Evolutionary conservation across 2,888 invertebrate species (phyloP).

Genomic region (Drosophila incognita): DNA sequence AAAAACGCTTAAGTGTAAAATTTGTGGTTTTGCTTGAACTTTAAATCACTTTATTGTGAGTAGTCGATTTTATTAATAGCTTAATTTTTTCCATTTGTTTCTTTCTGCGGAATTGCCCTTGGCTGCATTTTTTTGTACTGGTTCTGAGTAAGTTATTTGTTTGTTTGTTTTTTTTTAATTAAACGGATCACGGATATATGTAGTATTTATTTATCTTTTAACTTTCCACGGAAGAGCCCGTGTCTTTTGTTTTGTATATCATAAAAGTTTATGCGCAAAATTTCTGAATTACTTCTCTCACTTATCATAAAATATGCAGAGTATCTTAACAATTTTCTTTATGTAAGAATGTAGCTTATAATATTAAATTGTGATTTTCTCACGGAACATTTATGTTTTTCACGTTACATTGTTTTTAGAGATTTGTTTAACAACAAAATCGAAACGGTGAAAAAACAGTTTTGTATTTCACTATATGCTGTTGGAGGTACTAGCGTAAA

Average conservation of each 20-base stretch:
- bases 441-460: background rate
- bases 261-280: background rate
- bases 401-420: background rate
- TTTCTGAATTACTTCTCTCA: background rate
- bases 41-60: background rate
- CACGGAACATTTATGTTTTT: background rate
- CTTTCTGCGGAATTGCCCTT: background rate
- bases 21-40: background rate
- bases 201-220: background rate
- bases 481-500: constrained; percentile 5
- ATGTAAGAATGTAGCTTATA: background rate
- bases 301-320: background rate
- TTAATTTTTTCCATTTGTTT: background rate
- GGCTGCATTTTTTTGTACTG: background rate
- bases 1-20: too few species aligned
- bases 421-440: background rate
- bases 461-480: background rate
- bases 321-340: too few species aligned
- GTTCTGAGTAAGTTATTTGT: background rate
- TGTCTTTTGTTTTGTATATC: background rate
- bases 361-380: background rate
- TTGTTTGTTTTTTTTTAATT: background rate
- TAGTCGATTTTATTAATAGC: background rate
- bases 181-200: background rate
- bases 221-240: background rate